These are phyloP conservation scores for Cephus cinctus DNA, from an alignment of 1,140 invertebrate genomes.

Conservation along the genomic window DNA sequence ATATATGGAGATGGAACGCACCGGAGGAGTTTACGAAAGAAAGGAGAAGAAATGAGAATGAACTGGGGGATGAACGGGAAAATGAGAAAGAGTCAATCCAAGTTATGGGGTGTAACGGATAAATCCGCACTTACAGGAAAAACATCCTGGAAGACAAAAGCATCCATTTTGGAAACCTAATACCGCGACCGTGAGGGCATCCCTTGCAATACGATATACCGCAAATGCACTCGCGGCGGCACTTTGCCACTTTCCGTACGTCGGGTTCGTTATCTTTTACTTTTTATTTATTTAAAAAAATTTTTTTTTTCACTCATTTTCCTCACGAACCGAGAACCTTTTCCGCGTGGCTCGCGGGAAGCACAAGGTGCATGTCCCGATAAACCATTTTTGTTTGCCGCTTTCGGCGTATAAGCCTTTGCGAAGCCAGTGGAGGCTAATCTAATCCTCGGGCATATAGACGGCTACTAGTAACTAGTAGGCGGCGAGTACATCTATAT, in stretches of 20 bases:
- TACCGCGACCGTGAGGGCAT: too few relatives aligned
- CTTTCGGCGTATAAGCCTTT: constrained; percentile 11
- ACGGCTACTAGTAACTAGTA: not conserved
- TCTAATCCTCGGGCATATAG: constrained; percentile 18
- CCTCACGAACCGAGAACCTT: too few relatives aligned
- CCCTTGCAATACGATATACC: too few relatives aligned
- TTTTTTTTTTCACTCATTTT: not conserved
- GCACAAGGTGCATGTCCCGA: too few relatives aligned
- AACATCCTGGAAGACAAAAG: constrained; percentile 3
- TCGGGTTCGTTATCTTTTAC: too few relatives aligned
- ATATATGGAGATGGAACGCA: too few relatives aligned
- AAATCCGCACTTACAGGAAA: constrained; percentile 2
- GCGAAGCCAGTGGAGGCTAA: constrained; percentile 17
- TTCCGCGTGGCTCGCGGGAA: not conserved
- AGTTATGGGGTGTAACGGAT: constrained; percentile 18
- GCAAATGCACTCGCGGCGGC: too few relatives aligned
- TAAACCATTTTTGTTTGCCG: constrained; percentile 14
- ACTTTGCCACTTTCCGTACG: too few relatives aligned
- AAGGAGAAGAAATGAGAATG: constrained; percentile 2
- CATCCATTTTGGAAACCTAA: not conserved
- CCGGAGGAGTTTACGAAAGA: constrained; percentile 5
- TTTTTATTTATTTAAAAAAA: constrained; percentile 10
- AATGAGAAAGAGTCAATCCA: constrained; percentile 19
- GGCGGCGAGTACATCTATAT: constrained; percentile 1
- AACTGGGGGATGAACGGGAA: not conserved